Conservation (phyloP, 2,797 vertebrate species). For the Hybognathus amarus region DNA sequence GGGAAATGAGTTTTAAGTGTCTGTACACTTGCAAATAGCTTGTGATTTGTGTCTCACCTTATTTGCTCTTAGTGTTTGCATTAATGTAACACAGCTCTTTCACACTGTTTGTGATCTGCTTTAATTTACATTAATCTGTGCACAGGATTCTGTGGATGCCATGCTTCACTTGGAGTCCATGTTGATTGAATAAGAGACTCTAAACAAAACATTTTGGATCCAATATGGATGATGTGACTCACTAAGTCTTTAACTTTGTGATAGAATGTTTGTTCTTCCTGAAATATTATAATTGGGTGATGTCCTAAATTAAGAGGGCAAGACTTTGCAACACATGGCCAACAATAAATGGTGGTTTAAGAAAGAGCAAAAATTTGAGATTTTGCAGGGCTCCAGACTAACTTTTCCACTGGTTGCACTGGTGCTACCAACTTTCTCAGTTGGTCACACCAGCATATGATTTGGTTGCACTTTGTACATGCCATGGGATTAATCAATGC, state of each 20-base stretch:
- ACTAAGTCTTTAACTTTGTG: neutral
- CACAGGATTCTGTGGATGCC: neutral
- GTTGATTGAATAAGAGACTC: neutral
- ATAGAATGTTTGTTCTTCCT: neutral
- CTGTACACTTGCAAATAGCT: slow-evolving; percentile 14
- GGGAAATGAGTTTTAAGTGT: slow-evolving; percentile 14
- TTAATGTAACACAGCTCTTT: neutral
- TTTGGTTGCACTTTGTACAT: no score
- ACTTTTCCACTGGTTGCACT: no score
- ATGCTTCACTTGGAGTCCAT: neutral
- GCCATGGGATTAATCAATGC: no score
- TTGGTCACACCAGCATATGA: no score
- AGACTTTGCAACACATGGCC: neutral
- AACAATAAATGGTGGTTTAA: neutral
- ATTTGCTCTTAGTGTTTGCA: slow-evolving; percentile 9
- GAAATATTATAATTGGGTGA: neutral
- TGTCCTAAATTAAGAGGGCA: neutral
- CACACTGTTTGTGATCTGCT: neutral
- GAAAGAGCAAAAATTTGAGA: neutral
- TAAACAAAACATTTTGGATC: neutral
- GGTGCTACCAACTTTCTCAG: no score
- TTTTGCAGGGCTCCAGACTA: no score
- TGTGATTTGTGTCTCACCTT: slow-evolving; percentile 12
- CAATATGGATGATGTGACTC: neutral
- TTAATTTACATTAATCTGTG: slow-evolving; percentile 2